These are phyloP conservation scores for Omphaloscelis lunosa DNA, from an alignment of 2,888 invertebrate species.

Conservation along the genomic window DNA sequence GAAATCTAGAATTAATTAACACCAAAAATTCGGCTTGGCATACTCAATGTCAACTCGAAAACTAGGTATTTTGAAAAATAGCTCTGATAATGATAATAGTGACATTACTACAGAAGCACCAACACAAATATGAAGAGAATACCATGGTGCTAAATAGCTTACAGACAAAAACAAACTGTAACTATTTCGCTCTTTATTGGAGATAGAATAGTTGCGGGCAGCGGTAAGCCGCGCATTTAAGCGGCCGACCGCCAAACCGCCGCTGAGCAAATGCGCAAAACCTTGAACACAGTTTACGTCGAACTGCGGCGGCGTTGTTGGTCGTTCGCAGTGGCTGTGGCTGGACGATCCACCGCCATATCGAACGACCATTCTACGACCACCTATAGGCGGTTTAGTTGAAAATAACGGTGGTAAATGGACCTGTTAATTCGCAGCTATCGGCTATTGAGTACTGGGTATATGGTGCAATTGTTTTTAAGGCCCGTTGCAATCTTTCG, in stretches of 20 bases:
- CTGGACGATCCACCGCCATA: constrained; percentile 31
- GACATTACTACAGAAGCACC: not conserved
- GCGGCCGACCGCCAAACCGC: constrained; percentile 53
- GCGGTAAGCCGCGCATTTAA: constrained; percentile 48
- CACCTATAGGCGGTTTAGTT: constrained; percentile 37
- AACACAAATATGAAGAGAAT: not conserved
- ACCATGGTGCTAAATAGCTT: not conserved
- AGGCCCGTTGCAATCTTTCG: not conserved
- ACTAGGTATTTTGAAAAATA: not conserved
- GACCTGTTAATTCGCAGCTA: constrained; percentile 12
- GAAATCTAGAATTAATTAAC: constrained; percentile 5
- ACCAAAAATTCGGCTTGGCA: not conserved
- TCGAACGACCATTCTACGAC: constrained; percentile 28
- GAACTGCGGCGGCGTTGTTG: constrained; percentile 45
- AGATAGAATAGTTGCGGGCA: constrained; percentile 33
- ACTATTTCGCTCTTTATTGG: constrained; percentile 27
- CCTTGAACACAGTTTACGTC: constrained; percentile 60
- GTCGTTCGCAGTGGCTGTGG: constrained; percentile 43
- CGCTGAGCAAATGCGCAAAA: constrained; percentile 51
- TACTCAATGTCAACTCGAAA: constrained; percentile 3
- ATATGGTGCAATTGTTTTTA: constrained; percentile 26
- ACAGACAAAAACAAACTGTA: constrained; percentile 11
- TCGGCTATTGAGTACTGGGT: constrained; percentile 14
- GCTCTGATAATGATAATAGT: not conserved
- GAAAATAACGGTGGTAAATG: constrained; percentile 48